Percentiles rank a stretch among this genome's conserved stretches.
Evolutionary conservation across 1,140 invertebrate species (phyloP).

Genomic region (Globodera rostochiensis): DNA sequence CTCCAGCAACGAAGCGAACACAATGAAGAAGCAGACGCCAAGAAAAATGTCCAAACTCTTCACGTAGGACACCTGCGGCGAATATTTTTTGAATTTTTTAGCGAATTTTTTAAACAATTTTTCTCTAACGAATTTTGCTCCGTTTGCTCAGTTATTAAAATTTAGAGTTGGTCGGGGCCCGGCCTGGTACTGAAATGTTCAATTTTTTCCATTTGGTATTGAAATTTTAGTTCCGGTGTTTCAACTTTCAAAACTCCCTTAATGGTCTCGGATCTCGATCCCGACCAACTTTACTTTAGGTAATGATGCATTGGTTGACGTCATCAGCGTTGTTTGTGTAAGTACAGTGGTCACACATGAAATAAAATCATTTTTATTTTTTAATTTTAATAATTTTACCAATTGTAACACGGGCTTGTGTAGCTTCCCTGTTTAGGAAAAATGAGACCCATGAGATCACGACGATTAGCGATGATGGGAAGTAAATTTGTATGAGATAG

Average conservation of each 20-base stretch:
- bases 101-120: too few species aligned
- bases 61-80: conserved; percentile 73
- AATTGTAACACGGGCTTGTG: conserved; percentile 89
- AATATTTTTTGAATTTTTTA: too few species aligned
- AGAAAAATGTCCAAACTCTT: conserved; percentile 65
- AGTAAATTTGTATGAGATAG: conserved; percentile 98
- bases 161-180: too few species aligned
- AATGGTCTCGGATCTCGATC: neutral
- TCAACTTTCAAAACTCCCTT: too few species aligned
- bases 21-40: conserved; percentile 65
- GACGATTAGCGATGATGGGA: conserved; percentile 82
- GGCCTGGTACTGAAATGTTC: neutral
- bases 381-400: conserved; percentile 68
- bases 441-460: conserved; percentile 73
- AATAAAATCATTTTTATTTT: neutral
- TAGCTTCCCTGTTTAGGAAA: conserved; percentile 89
- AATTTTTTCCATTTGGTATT: neutral
- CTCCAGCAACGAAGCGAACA: conserved; percentile 61
- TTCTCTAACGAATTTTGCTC: too few species aligned
- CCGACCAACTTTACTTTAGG: conserved; percentile 54
- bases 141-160: too few species aligned
- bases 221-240: too few species aligned
- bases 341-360: conserved; percentile 55
- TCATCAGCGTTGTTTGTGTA: conserved; percentile 66
- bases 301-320: conserved; percentile 63